Evolutionary conservation across 2,797 vertebrate genomes (phyloP).

Genomic region (Spinibarbus caldwelli): DNA sequence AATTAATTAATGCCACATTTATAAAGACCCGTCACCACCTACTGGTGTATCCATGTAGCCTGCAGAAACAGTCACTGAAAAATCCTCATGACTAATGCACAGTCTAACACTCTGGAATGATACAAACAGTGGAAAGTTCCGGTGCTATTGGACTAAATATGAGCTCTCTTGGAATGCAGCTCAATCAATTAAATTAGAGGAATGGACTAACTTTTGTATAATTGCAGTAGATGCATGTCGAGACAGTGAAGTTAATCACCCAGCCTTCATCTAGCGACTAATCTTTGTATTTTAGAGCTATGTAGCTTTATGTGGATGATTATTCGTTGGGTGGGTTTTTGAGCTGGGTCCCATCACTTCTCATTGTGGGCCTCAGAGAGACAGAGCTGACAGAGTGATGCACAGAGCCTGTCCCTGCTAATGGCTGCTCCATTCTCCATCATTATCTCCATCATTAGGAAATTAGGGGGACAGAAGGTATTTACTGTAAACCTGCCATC

Average conservation of each 20-base stretch:
- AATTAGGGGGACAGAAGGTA: constrained; percentile 99
- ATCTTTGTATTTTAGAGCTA: constrained; percentile 21
- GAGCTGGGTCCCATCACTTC: constrained; percentile 97
- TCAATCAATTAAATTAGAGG: background rate
- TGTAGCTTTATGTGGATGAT: constrained; percentile 33
- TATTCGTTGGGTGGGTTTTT: constrained; percentile 64
- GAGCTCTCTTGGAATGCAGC: background rate
- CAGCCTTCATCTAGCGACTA: constrained; percentile 32
- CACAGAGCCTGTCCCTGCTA: constrained; percentile 96
- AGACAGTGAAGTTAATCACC: background rate
- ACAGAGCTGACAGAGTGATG: constrained; percentile 96
- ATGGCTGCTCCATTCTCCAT: constrained; percentile 99
- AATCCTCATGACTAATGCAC: background rate
- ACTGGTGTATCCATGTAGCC: background rate
- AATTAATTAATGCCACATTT: background rate
- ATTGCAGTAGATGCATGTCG: background rate
- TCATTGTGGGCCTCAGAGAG: constrained; percentile 91
- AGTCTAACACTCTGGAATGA: background rate
- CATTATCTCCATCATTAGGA: constrained; percentile 99
- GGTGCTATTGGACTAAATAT: background rate
- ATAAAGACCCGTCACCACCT: background rate
- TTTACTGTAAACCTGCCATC: constrained; percentile 99
- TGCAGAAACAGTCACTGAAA: background rate
- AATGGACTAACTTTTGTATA: background rate
- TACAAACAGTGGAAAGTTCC: background rate